Percentiles rank a stretch among this genome's conserved stretches.
Conservation (phyloP, 2,888 invertebrate genomes). For the Rhyacophila evoluta region DNA sequence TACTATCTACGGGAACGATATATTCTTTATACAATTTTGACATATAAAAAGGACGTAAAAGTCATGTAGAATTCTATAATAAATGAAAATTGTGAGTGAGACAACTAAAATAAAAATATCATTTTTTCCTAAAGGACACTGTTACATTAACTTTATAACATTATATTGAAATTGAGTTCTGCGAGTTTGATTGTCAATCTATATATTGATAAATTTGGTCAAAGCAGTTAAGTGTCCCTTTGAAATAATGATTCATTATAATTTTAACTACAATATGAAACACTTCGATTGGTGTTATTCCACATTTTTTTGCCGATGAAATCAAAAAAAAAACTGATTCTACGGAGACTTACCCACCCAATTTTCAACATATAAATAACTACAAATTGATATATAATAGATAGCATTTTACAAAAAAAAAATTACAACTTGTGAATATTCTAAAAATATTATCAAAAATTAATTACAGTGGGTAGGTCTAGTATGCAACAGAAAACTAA, state of each 20-base stretch:
- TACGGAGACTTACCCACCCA: too few relatives aligned
- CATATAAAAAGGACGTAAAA: not conserved
- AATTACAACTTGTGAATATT: too few relatives aligned
- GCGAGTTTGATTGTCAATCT: not conserved
- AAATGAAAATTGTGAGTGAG: not conserved
- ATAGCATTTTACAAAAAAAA: too few relatives aligned
- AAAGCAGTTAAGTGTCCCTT: not conserved
- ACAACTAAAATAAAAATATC: not conserved
- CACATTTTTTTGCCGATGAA: not conserved
- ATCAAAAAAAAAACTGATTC: too few relatives aligned
- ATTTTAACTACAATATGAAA: not conserved
- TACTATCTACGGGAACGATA: not conserved
- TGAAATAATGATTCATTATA: not conserved
- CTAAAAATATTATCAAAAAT: too few relatives aligned
- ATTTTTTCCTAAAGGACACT: not conserved
- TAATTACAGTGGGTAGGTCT: too few relatives aligned
- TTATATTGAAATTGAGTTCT: not conserved
- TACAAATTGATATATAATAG: too few relatives aligned
- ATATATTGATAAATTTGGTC: not conserved
- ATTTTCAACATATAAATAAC: too few relatives aligned
- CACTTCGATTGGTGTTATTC: not conserved
- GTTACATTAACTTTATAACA: not conserved
- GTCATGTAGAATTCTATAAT: not conserved
- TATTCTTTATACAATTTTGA: not conserved
- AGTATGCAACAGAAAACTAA: too few relatives aligned